Base-by-base conservation (phyloP, 2,797 vertebrate genomes). In the Linurgus olivaceus region DNA sequence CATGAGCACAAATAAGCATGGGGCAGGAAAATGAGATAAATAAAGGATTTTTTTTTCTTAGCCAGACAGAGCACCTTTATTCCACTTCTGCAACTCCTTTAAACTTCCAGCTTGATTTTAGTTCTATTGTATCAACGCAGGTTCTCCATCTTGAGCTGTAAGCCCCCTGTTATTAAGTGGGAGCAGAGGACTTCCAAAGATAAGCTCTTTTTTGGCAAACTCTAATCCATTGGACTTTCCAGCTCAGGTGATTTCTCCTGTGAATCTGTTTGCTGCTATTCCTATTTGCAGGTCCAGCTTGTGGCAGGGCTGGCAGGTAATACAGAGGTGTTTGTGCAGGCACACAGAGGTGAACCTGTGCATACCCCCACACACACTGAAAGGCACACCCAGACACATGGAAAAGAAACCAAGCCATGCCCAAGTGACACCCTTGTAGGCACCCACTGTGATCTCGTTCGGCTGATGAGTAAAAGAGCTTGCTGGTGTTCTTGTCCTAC, bases 381-480 rank as follows among this genome's bases (percentile, higher is more conserved):
- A 31, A 55, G 21, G 28, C 51, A 65, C 4, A 1, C 13, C 1
- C 55, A 50, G 28, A 17, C 31, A 31, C 29, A 5, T 2, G 18
- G 57, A 28, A 19, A 48, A 2, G 45, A 55, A 65, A 70, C 38
- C 3, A 61, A 62, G 14, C 14, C 0, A 0, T 29, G 24, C 23
- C 47, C 3, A 1, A 50, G 35, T 5, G 25, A 13, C 35, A 10
- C 3, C 7, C 13, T 15, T 6, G 1, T 35, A 23, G 24, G 1
- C 26, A 33, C 4, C 6, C 35, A 6, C 37, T 9, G 50, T 4
- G 6, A 26, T 68, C 23, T 54, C 7, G 1, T 19, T 14, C 25
- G 55, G 17, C n/a, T 62, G 63, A 19, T 35, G 37, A 51, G 19
- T 13, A 1, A 16, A 18, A 40, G 59, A 63, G 17, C 19, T 54